Evolutionary conservation across 1,140 invertebrate genomes (phyloP), one percentile per base, ranked within the genome.

Genomic region (Alviniconcha marisindica): DNA sequence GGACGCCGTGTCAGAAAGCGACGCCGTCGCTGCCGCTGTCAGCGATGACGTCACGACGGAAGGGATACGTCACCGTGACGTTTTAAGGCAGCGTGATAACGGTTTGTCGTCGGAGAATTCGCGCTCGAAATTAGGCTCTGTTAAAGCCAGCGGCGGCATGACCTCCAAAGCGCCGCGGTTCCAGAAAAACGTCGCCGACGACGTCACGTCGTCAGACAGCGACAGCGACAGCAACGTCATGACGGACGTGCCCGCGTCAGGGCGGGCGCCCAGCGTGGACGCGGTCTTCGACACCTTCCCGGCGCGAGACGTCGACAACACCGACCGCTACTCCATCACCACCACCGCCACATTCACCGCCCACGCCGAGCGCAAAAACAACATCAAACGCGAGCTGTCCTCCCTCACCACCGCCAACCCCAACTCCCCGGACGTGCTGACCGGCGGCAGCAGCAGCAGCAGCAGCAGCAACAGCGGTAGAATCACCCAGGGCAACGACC

Each of bases 351-450:
- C 63, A 28, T 14, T 28, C 44, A 54, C 40, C 21, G 24, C 71
- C 1, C 21, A 24, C 21, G 31, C 28, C 5, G 28, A 31, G 10
- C 28, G n/a, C 7, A 14, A 10, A 2, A 15, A 51, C 24, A 76
- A 54, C 21, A 24, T 42, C 71, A 74, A 74, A 38, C 71, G 71
- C 12, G 71, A 40, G 15, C 42, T 74, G 7, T 74, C 71, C 24
- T 2, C 28, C 71, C 71, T 12, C 24, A n/a, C 24, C 71, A 36
- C 36, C 36, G 36, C 15, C 71, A 18, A 15, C 33, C n/a, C 66
- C 66, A 10, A 5, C 66, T 5, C 7, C 66, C n/a, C 44, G 1
- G 1, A 28, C 40, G 48, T 24, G 18, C 24, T 33, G 2, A 33
- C n/a, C 31, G 36, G 14, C 56, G 28, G 36, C 18, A 31, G 28